These are phyloP conservation scores for Empis livida DNA, from an alignment of 2,888 invertebrate species.

Conservation along the genomic window DNA sequence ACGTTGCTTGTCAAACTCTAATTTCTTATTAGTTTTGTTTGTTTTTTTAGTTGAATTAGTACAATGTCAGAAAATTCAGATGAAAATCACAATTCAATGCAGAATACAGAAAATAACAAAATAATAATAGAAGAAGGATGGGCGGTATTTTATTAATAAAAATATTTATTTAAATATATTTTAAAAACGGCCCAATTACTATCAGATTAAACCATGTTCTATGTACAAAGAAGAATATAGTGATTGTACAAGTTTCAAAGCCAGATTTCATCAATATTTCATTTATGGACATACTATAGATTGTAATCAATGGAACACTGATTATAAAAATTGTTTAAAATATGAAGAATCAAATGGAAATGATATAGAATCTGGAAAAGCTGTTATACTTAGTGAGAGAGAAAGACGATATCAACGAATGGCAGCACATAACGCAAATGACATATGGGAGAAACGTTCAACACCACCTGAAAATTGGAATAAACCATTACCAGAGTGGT, in stretches of 20 bases:
- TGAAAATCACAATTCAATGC: neutral
- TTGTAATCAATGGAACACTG: conserved; percentile 68
- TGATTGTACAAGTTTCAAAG: conserved; percentile 63
- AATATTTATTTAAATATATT: neutral
- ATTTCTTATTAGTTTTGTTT: too few species aligned
- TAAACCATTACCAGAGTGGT: conserved; percentile 63
- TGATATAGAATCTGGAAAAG: conserved; percentile 47
- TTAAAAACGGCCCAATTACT: neutral
- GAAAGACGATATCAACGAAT: conserved; percentile 48
- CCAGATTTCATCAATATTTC: conserved; percentile 77
- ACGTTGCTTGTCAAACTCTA: too few species aligned
- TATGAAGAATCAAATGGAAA: conserved; percentile 46
- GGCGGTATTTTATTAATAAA: neutral
- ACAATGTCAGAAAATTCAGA: neutral
- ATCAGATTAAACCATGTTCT: conserved; percentile 63
- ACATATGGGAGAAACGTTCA: conserved; percentile 64
- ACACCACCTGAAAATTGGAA: conserved; percentile 71
- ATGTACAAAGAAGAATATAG: conserved; percentile 69
- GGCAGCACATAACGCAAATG: conserved; percentile 54
- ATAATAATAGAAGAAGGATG: neutral
- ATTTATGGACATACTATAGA: conserved; percentile 58
- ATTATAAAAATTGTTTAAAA: conserved; percentile 59
- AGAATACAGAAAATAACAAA: neutral
- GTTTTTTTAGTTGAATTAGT: too few species aligned
- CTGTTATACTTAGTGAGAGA: conserved; percentile 59